A percentile compares a stretch with the other conserved stretches of the same genome.
Conservation (phyloP, 2,113 vertebrate genomes). For the Poeciliopsis occidentalis region DNA sequence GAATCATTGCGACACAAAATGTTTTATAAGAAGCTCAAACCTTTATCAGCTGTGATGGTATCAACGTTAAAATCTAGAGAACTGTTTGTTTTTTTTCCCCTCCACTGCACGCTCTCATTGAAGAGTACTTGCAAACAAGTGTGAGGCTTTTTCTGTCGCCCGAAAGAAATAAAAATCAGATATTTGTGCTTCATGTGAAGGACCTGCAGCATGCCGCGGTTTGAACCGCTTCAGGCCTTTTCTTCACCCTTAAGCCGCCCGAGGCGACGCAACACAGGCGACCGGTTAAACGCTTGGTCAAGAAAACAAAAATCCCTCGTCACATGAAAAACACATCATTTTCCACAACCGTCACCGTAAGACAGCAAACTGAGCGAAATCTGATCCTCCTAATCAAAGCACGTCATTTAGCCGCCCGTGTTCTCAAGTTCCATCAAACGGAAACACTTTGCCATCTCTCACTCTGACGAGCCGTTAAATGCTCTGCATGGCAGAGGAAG, state of each 20-base stretch:
- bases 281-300: neutral
- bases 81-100: neutral
- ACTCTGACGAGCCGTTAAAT: neutral
- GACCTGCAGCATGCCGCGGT: neutral
- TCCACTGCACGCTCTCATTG: neutral
- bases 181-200: neutral
- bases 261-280: neutral
- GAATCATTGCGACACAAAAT: neutral
- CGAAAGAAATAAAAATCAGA: neutral
- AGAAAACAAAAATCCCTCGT: too few species aligned
- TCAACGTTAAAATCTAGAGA: neutral
- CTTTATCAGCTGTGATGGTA: neutral
- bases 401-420: neutral
- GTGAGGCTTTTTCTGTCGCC: neutral
- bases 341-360: neutral
- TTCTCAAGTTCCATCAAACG: neutral
- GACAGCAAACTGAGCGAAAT: neutral
- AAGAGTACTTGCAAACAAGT: neutral
- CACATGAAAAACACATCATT: neutral
- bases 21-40: neutral
- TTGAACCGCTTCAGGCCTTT: too few species aligned
- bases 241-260: neutral
- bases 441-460: neutral
- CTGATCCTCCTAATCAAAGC: neutral
- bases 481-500: neutral